phyloP scores from a whole-genome alignment of 1,140 invertebrate species.

The Spodoptera litura region DNA sequence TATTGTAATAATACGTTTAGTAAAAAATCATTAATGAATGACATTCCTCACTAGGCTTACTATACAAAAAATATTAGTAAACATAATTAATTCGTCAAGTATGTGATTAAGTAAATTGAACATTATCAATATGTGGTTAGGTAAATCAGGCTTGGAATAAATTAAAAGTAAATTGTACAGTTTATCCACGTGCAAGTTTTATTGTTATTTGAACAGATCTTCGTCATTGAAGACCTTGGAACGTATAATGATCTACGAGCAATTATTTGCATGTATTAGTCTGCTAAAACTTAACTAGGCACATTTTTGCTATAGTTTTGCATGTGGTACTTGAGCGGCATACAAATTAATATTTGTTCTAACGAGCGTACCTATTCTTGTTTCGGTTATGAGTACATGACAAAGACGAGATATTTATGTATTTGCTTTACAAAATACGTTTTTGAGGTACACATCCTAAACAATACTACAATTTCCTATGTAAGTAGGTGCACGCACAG shows the following conservation, averaged over 20 bases:
- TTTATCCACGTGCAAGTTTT: background rate
- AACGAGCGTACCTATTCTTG: too few relatives aligned
- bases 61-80: too few relatives aligned
- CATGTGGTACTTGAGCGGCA: background rate
- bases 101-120: background rate
- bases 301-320: background rate
- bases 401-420: slow-evolving; percentile 1
- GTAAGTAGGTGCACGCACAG: too few relatives aligned
- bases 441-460: background rate
- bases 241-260: slow-evolving; percentile 15
- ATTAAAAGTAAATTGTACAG: slow-evolving; percentile 2
- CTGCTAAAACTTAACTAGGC: background rate
- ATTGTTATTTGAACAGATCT: slow-evolving; percentile 24
- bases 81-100: background rate
- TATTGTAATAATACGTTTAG: too few relatives aligned
- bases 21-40: too few relatives aligned
- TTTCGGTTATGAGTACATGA: background rate
- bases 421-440: background rate
- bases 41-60: too few relatives aligned
- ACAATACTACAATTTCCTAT: too few relatives aligned
- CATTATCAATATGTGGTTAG: background rate
- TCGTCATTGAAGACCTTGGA: background rate
- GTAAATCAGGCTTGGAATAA: slow-evolving; percentile 14
- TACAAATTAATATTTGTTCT: slow-evolving; percentile 8
- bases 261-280: background rate